Evolutionary conservation across 1,140 invertebrate genomes (phyloP), one percentile per base, ranked within the genome.

Genomic region (Temnothorax curvispinosus): DNA sequence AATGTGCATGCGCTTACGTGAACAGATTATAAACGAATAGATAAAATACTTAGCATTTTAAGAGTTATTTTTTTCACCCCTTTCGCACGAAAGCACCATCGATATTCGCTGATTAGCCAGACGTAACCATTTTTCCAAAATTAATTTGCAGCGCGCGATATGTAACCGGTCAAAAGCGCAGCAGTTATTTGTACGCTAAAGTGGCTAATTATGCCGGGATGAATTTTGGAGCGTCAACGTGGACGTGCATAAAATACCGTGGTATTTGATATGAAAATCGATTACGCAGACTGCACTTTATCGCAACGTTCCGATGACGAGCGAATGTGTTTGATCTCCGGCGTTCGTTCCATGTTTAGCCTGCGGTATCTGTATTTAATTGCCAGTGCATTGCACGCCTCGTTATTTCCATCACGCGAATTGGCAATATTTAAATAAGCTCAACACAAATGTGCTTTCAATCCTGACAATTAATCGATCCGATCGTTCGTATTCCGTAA

Each of bases 351-450:
- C 47, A 27, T 54, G 41, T 62, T 54, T 71, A 50, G 56, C 58
- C 44, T 71, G 47, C 47, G 67, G 32, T 62, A 44, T 76, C 62
- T 11, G 72, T 77, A 88, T 75, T 90, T 90, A 90, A 90, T 90
- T 87, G 89, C 88, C 41, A 52, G 47, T 32, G 35, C 72, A 50
- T 86, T 80, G 87, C 86, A 81, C 56, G 81, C 54, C 69, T 90
- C 89, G 87, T 91, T 90, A 90, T 88, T 88, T 80, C 64, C 71
- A 90, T 91, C 90, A 90, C 87, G 41, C 60, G 69, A 78, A 81
- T 88, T 47, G 86, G n/a, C 50, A 74, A 90, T 90, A 90, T 90
- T 90, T 90, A 88, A 90, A 90, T 90, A 90, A 90, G 85, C 86
- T 90, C 60, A 69, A 71, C 35, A 85, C 74, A 72, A 86, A 86